Conservation (phyloP, 2,797 vertebrate genomes). For the Intellagama lesueurii region DNA sequence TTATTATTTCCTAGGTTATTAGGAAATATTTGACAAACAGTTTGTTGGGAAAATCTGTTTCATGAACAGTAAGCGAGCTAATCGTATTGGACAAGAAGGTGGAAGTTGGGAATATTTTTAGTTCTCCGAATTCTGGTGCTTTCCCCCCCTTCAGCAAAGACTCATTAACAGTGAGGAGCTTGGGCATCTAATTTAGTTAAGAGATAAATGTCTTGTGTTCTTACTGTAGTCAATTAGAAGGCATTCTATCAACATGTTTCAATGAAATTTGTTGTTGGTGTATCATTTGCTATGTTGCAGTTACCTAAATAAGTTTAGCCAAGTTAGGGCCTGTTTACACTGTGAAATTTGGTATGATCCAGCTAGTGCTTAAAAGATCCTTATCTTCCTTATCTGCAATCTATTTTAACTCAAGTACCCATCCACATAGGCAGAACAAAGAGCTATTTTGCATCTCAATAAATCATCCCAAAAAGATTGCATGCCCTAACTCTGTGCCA, state of each 20-base stretch:
- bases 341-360: no score
- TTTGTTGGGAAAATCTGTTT: constrained; percentile 74
- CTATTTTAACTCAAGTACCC: no score
- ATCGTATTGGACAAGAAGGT: constrained; percentile 50
- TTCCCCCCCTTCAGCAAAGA: constrained; percentile 63
- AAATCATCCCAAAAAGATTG: no score
- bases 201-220: constrained; percentile 77
- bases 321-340: constrained; percentile 42
- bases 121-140: constrained; percentile 56
- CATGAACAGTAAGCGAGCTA: constrained; percentile 37
- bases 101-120: constrained; percentile 60
- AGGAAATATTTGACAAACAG: constrained; percentile 71
- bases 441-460: no score
- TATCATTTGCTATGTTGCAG: constrained; percentile 79
- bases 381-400: no score
- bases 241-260: constrained; percentile 80
- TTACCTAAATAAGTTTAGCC: constrained; percentile 83
- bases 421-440: no score
- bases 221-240: constrained; percentile 80
- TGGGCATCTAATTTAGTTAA: constrained; percentile 78
- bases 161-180: constrained; percentile 78
- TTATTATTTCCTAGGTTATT: constrained; percentile 72
- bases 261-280: constrained; percentile 78
- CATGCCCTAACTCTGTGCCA: no score
- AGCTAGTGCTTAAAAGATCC: no score